Conservation (phyloP, 2,797 vertebrate species). For the Echiichthys vipera region DNA sequence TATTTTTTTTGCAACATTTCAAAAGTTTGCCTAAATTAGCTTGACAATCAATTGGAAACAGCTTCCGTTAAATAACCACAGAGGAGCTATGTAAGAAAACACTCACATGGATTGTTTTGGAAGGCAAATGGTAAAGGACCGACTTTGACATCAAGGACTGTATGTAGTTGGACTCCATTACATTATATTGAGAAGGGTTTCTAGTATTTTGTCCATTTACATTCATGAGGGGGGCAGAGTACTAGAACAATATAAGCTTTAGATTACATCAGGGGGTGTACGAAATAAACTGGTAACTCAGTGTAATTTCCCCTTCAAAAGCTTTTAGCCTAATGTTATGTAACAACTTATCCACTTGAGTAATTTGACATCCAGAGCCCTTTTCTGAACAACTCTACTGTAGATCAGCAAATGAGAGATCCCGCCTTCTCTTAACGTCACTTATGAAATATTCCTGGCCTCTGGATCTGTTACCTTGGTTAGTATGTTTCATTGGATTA, state of each 20-base stretch:
- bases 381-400: slow-evolving; percentile 16
- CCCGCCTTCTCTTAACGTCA: slow-evolving; percentile 35
- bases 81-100: neutral
- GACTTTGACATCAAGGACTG: neutral
- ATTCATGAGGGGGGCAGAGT: neutral
- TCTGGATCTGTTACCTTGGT: slow-evolving; percentile 49
- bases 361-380: slow-evolving; percentile 25
- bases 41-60: no score
- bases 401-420: slow-evolving; percentile 21
- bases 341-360: slow-evolving; percentile 33
- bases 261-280: neutral
- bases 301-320: slow-evolving; percentile 15
- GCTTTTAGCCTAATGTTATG: slow-evolving; percentile 9
- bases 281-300: slow-evolving; percentile 2
- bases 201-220: slow-evolving; percentile 1
- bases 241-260: neutral
- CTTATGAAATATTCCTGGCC: slow-evolving; percentile 48
- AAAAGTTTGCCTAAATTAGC: no score
- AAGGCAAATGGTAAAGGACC: neutral
- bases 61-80: no score
- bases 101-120: neutral
- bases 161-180: neutral
- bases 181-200: neutral
- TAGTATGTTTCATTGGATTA: slow-evolving; percentile 60
- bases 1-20: no score